Percentiles rank a stretch among this genome's conserved stretches.
These are phyloP conservation scores for Platichthys flesus DNA, from an alignment of 2,113 vertebrate species.

Conservation along the genomic window DNA sequence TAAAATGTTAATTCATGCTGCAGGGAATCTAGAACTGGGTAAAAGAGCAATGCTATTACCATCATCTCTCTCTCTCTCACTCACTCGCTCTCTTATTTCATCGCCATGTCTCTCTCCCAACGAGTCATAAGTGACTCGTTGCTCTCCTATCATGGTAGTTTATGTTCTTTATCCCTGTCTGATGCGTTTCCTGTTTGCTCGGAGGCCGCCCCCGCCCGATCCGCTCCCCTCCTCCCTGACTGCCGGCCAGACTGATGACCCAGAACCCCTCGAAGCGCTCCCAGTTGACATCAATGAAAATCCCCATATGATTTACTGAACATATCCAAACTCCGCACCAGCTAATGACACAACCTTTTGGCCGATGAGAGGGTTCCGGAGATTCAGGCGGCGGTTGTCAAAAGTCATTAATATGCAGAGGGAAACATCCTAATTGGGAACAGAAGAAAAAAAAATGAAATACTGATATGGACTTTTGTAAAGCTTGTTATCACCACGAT, in stretches of 20 bases:
- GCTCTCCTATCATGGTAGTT: slow-evolving; percentile 34
- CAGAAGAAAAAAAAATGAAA: slow-evolving; percentile 18
- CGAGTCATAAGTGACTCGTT: slow-evolving; percentile 36
- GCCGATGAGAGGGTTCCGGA: neutral
- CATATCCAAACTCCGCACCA: slow-evolving; percentile 48
- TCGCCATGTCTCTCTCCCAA: slow-evolving; percentile 32
- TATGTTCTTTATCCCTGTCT: slow-evolving; percentile 42
- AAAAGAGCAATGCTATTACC: slow-evolving; percentile 65
- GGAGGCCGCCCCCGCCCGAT: slow-evolving; percentile 37
- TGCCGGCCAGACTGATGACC: slow-evolving; percentile 46
- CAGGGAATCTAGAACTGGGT: slow-evolving; percentile 71
- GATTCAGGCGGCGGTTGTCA: slow-evolving; percentile 68
- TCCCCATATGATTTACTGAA: slow-evolving; percentile 58
- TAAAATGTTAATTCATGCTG: slow-evolving; percentile 82
- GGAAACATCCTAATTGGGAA: slow-evolving; percentile 70
- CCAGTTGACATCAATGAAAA: slow-evolving; percentile 39
- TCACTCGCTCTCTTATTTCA: slow-evolving; percentile 37
- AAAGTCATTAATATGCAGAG: slow-evolving; percentile 64
- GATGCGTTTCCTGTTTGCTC: slow-evolving; percentile 56
- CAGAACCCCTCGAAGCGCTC: slow-evolving; percentile 37
- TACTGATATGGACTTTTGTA: slow-evolving; percentile 42
- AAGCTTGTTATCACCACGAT: slow-evolving; percentile 50
- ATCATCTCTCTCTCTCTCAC: slow-evolving; percentile 39
- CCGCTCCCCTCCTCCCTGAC: slow-evolving; percentile 34
- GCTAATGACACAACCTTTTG: slow-evolving; percentile 31